A percentile compares a stretch with the other conserved stretches of the same genome.
phyloP scores from a whole-genome alignment of 2,888 invertebrate species.

The Perithous albicinctus region DNA sequence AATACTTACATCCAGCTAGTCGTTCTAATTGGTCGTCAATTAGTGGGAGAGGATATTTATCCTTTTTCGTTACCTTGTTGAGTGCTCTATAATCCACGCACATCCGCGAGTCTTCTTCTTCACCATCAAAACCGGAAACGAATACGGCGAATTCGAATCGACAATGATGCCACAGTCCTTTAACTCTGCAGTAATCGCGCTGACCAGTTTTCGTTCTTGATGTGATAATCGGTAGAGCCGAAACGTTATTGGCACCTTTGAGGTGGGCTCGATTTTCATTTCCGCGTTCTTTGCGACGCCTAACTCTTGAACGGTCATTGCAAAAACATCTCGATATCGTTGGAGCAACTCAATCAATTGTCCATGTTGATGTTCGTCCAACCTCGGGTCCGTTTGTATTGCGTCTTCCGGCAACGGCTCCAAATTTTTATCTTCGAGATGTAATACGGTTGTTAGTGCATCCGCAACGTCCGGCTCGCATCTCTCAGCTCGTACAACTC shows the following conservation, averaged over 20 bases:
- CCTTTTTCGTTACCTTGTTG: slow-evolving; percentile 72
- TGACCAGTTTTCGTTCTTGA: slow-evolving; percentile 52
- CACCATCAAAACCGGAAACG: slow-evolving; percentile 71
- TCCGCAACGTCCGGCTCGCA: no score
- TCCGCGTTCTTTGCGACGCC: slow-evolving; percentile 23
- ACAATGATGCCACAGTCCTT: slow-evolving; percentile 65
- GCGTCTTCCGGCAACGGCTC: not conserved
- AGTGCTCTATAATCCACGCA: slow-evolving; percentile 75
- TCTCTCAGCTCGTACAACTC: slow-evolving; percentile 31
- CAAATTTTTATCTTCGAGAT: slow-evolving; percentile 1
- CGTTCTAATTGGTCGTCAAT: slow-evolving; percentile 75
- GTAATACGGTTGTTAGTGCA: not conserved
- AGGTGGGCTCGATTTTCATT: slow-evolving; percentile 51
- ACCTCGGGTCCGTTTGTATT: slow-evolving; percentile 17
- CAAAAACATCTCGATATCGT: slow-evolving; percentile 40
- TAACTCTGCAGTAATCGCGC: slow-evolving; percentile 60
- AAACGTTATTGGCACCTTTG: slow-evolving; percentile 62
- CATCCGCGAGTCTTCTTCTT: slow-evolving; percentile 72
- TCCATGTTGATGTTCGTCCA: slow-evolving; percentile 2
- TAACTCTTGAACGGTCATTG: slow-evolving; percentile 25
- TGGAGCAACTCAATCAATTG: slow-evolving; percentile 51
- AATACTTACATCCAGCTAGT: slow-evolving; percentile 70
- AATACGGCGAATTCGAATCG: slow-evolving; percentile 72
- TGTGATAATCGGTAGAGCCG: slow-evolving; percentile 55
- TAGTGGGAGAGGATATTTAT: slow-evolving; percentile 71